Evolutionary conservation across 2,888 invertebrate genomes (phyloP).

Genomic region (Onchidella celtica): DNA sequence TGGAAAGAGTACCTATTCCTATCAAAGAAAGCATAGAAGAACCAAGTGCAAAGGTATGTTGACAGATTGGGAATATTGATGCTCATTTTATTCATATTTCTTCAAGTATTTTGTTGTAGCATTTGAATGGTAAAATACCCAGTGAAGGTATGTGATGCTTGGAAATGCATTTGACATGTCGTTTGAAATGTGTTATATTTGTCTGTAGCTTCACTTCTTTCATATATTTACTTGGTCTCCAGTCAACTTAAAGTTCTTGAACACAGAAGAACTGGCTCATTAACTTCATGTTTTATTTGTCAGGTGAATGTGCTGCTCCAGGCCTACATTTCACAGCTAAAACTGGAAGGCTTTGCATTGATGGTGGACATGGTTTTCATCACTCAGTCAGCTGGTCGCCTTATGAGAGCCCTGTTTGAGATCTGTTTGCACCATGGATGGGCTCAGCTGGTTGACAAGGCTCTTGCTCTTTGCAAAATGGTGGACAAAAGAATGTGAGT

Average conservation of each 20-base stretch:
- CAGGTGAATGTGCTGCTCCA: conserved; percentile 93
- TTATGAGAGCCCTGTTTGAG: conserved; percentile 98
- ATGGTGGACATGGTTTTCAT: conserved; percentile 99
- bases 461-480: conserved; percentile 98
- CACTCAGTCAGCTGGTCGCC: conserved; percentile 96
- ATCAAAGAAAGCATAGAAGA: conserved; percentile 99
- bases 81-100: too few species aligned
- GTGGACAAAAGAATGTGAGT: conserved; percentile 94
- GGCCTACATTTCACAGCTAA: conserved; percentile 98
- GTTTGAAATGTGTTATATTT: too few species aligned
- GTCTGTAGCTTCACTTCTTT: too few species aligned
- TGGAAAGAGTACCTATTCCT: conserved; percentile 97
- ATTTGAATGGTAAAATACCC: too few species aligned
- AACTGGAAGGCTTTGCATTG: conserved; percentile 97
- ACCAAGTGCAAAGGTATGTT: conserved; percentile 92
- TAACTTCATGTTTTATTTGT: too few species aligned
- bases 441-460: conserved; percentile 98
- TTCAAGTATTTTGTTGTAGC: too few species aligned
- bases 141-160: too few species aligned
- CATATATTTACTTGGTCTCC: too few species aligned
- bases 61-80: too few species aligned
- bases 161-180: too few species aligned
- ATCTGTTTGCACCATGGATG: conserved; percentile 95
- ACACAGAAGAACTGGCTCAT: too few species aligned
- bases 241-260: too few species aligned